Evolutionary conservation across 2,113 vertebrate species (phyloP).

Genomic region (Octodon degus): DNA sequence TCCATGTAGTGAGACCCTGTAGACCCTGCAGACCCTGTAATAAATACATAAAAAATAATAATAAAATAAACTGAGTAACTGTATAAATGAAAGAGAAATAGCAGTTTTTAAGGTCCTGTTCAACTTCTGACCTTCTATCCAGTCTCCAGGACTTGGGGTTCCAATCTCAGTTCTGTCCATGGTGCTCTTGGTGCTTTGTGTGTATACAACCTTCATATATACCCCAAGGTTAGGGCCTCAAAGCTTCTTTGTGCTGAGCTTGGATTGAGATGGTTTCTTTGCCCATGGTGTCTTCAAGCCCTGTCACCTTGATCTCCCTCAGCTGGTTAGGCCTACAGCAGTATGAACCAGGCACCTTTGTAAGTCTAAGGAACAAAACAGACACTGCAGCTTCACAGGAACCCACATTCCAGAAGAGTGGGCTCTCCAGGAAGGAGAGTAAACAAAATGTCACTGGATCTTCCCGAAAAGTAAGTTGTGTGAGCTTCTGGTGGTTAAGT

Average conservation of each 20-base stretch:
- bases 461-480: slow-evolving; percentile 5
- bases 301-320: not conserved
- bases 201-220: not conserved
- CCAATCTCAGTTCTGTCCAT: not conserved
- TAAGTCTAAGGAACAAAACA: not conserved
- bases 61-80: too few species aligned
- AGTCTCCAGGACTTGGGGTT: not conserved
- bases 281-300: not conserved
- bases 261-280: not conserved
- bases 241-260: not conserved
- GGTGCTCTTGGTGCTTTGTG: not conserved
- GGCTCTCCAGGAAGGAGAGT: slow-evolving; percentile 30
- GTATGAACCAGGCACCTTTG: not conserved
- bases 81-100: not conserved
- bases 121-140: not conserved
- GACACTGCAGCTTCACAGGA: not conserved
- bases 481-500: not conserved
- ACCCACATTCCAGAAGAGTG: not conserved
- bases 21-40: too few species aligned
- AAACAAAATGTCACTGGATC: not conserved
- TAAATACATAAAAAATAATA: too few species aligned
- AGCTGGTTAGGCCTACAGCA: not conserved
- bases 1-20: too few species aligned
- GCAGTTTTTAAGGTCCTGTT: not conserved
- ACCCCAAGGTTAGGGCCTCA: not conserved